phyloP scores from a whole-genome alignment of 2,113 vertebrate species.

The Erythrocercus mccallii region DNA sequence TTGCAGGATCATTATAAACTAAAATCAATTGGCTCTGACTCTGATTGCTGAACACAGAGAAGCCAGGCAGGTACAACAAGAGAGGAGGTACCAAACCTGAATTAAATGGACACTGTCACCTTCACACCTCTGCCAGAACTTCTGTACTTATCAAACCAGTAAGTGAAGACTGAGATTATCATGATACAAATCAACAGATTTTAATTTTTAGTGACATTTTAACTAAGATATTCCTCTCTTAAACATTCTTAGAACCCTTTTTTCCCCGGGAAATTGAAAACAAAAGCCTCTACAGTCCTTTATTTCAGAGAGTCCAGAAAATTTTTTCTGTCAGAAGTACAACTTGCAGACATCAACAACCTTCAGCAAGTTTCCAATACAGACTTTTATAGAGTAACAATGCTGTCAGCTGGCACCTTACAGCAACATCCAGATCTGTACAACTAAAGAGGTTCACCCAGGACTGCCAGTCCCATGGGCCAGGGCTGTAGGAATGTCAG shows the following conservation, averaged over 20 bases:
- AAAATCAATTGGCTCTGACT: constrained; percentile 37
- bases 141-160: neutral
- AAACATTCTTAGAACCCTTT: neutral
- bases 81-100: neutral
- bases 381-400: neutral
- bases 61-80: neutral
- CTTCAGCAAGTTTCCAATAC: neutral
- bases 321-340: neutral
- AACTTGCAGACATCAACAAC: neutral
- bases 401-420: neutral
- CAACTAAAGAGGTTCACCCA: neutral
- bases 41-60: constrained; percentile 32
- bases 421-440: neutral
- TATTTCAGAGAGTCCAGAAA: neutral
- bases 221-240: neutral
- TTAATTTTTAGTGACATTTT: neutral
- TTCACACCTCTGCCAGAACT: constrained; percentile 7
- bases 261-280: neutral
- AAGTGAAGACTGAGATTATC: neutral
- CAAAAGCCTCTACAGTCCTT: neutral
- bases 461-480: neutral
- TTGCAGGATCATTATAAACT: neutral
- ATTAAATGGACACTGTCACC: neutral
- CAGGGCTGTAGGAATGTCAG: neutral
- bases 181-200: neutral